These are phyloP conservation scores for Hippoglossus stenolepis DNA, from an alignment of 2,113 vertebrate species.

Conservation along the genomic window DNA sequence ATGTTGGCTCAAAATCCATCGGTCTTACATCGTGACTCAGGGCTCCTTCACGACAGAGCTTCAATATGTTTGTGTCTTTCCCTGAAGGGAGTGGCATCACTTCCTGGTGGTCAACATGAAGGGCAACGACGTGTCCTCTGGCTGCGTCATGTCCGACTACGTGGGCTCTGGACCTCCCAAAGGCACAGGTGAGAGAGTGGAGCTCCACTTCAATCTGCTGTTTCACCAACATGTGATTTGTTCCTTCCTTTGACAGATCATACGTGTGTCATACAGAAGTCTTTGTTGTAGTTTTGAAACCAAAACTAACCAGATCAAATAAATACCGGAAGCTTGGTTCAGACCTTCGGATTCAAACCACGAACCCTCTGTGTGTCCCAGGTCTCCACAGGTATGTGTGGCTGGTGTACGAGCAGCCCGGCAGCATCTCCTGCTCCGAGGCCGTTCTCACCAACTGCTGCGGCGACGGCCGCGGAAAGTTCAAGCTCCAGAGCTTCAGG, in stretches of 20 bases:
- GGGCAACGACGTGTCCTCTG: conserved; percentile 89
- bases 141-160: conserved; percentile 90
- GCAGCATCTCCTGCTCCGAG: conserved; percentile 85
- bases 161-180: conserved; percentile 93
- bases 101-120: conserved; percentile 96
- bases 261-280: too few relatives aligned
- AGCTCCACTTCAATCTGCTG: neutral
- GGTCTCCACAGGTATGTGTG: conserved; percentile 97
- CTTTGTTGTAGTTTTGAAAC: too few relatives aligned
- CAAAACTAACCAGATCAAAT: too few relatives aligned
- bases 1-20: too few relatives aligned
- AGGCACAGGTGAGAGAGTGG: conserved; percentile 86
- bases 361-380: conserved; percentile 41
- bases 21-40: too few relatives aligned
- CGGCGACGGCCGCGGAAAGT: conserved; percentile 89
- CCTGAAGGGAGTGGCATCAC: conserved; percentile 94
- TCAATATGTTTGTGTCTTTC: neutral
- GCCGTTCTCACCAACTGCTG: conserved; percentile 88
- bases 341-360: too few relatives aligned
- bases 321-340: too few relatives aligned
- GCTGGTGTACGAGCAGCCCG: conserved; percentile 92
- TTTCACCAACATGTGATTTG: too few relatives aligned
- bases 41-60: too few relatives aligned
- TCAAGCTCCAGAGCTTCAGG: conserved; percentile 90
- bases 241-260: too few relatives aligned